Base-by-base conservation (phyloP, 2,888 invertebrate species). In the Ichneumon xanthorius region DNA sequence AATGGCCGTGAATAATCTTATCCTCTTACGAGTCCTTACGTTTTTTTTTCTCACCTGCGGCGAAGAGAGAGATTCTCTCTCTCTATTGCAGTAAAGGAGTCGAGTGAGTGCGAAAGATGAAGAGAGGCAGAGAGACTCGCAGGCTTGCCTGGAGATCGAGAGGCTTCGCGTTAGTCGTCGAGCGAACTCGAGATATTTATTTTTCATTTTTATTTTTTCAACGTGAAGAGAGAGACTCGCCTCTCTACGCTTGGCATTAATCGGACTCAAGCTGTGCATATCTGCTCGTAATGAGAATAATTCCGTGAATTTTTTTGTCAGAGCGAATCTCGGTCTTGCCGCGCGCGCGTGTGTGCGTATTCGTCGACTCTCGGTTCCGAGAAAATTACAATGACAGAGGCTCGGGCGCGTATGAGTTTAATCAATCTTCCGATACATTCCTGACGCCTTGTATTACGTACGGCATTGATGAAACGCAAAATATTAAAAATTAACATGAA, bases 1-100 rank as follows among this genome's bases (percentile, higher is more conserved):
- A 92, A 93, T 92, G 88, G 90, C 85, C 91, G 88, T 89, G 89
- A 89, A 91, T 92, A 92, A 92, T 92, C 91, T 90, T 80, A 89
- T 88, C 88, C 89, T 89, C 90, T 92, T 91, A 89, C 89, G 88
- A 90, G 87, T 90, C 85, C 89, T 91, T 89, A 90, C 77, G 88
- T 90, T 91, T 91, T 90, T 90, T 91, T 91, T 90, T 90, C 80
- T 85, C 71, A 72, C 67, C 72, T 16, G 67, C n/a, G 72, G 70
- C 63, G 55, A 67, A n/a, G 63, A 63, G 58, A 50, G 55, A 82
- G 58, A 77, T 61, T 67, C 22, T 77, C 53, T 67, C 22, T 77
- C 53, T 7, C 58, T 40, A 33, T 33, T 33, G 30, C 16, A 19
- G 55, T 68, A 45, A 70, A 55, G 37, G 33, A 6, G 11, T 55